Base-by-base conservation (phyloP, 2,797 vertebrate genomes). In the Micropoecilia bifurca region DNA sequence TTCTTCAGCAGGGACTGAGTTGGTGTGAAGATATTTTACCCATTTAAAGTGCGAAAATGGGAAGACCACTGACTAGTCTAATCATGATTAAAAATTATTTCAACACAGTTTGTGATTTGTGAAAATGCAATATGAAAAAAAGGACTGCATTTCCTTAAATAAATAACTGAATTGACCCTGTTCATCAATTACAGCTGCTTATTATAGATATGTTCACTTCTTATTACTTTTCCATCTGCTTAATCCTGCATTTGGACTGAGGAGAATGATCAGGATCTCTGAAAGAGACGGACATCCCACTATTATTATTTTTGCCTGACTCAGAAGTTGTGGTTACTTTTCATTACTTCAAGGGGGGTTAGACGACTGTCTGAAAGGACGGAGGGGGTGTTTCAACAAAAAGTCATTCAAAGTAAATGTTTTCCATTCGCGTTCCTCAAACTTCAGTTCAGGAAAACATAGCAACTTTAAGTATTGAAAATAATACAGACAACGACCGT, bases 241-340 rank as follows among this genome's bases (percentile, higher is more conserved):
- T 25, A 53, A 25, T 53, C 50, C 8, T 25, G 8, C 8, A 22
- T 9, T 39, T 66, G 61, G 18, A 39, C 33, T 39, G 33, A 41
- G 36, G 3, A 10, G 39, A 68, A 25, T 41, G 20, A 68, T 13
- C 9, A 25, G 63, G 36, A 41, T 41, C 63, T 22, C 63, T 68
- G 39, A 68, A 25, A 68, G 63, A 68, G 6, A 43, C 33, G 4
- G 8, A 2, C 20, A 41, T 41, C 39, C 22, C 39, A 36, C 33
- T 2, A 68, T 68, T 59, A 41, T n/a, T 33, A 33, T 33, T 75
- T 59, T 59, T 45, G 80, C 80, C 59, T 80, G 81, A 75, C 90
- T 89, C 79, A 76, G 80, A 83, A 93, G 89, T 88, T 87, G 91
- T 85, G 91, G 92, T 92, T 93, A 92, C 93, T 92, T 95, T 93